phyloP scores from a whole-genome alignment of 1,140 invertebrate species.

The Phortica variegata region DNA sequence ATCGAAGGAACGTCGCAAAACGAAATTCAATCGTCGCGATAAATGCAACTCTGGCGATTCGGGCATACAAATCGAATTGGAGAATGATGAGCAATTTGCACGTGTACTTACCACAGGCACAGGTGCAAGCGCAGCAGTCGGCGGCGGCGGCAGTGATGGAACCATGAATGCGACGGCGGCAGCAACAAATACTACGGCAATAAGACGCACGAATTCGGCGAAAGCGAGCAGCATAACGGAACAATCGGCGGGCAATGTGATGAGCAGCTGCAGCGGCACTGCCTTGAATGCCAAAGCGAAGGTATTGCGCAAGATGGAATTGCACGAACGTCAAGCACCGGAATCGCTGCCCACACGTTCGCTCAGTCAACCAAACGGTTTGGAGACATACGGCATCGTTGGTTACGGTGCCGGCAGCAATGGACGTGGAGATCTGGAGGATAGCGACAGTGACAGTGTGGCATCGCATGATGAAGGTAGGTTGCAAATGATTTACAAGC shows the following conservation, averaged over 20 bases:
- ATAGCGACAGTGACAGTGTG: conserved; percentile 52
- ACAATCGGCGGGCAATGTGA: background rate
- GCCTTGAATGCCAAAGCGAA: conserved; percentile 17
- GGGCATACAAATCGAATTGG: conserved; percentile 71
- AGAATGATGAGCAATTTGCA: conserved; percentile 49
- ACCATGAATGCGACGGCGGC: conserved; percentile 4
- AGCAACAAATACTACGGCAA: conserved; percentile 24
- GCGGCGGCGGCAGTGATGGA: background rate
- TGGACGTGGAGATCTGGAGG: conserved; percentile 35
- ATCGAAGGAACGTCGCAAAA: conserved; percentile 71
- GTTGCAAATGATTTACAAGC: too few relatives aligned
- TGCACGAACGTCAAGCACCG: conserved; percentile 45
- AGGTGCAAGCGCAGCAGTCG: background rate
- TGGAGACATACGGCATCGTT: conserved; percentile 60
- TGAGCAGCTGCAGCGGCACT: conserved; percentile 3
- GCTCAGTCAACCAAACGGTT: conserved; percentile 71
- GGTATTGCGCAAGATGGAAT: conserved; percentile 23
- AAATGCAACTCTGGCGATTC: conserved; percentile 77
- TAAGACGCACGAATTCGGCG: conserved; percentile 48
- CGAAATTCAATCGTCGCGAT: conserved; percentile 68
- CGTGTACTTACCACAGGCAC: conserved; percentile 6
- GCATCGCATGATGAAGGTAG: conserved; percentile 50
- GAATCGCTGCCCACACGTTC: conserved; percentile 66
- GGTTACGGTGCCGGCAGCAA: too few relatives aligned
- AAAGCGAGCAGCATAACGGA: conserved; percentile 35